Evolutionary conservation across 2,113 vertebrate genomes (phyloP).

Genomic region (Otocyon megalotis): DNA sequence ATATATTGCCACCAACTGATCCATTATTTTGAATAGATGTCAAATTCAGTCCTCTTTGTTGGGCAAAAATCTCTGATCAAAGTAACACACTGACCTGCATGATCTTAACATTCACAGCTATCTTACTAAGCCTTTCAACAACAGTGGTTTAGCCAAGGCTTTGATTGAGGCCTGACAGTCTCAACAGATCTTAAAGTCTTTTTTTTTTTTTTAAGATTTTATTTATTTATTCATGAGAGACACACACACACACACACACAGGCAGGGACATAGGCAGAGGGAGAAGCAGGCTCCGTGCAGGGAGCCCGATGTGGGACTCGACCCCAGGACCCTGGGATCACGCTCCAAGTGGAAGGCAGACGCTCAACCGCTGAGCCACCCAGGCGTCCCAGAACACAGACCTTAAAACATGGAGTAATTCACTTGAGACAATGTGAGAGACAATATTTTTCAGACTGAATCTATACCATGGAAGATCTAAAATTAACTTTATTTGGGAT

Average conservation of each 20-base stretch:
- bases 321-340: too few relatives aligned
- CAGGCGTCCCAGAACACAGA: not conserved
- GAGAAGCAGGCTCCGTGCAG: too few relatives aligned
- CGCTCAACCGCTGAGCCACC: too few relatives aligned
- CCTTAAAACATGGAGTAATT: not conserved
- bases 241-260: too few relatives aligned
- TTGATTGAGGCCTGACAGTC: not conserved
- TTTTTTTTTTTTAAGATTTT: too few relatives aligned
- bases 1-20: not conserved
- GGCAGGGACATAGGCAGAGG: too few relatives aligned
- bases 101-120: not conserved
- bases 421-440: not conserved
- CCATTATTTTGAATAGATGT: constrained; percentile 22
- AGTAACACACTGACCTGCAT: not conserved
- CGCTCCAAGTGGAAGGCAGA: too few relatives aligned
- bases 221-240: too few relatives aligned
- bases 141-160: not conserved
- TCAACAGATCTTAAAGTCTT: not conserved
- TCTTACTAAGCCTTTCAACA: not conserved
- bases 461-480: not conserved
- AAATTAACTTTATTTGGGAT: not conserved
- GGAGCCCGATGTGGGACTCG: too few relatives aligned
- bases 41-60: not conserved
- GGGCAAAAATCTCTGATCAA: constrained; percentile 24
- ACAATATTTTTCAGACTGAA: constrained; percentile 54